phyloP scores from a whole-genome alignment of 2,888 invertebrate genomes.

The Drosophila paranaensis region DNA sequence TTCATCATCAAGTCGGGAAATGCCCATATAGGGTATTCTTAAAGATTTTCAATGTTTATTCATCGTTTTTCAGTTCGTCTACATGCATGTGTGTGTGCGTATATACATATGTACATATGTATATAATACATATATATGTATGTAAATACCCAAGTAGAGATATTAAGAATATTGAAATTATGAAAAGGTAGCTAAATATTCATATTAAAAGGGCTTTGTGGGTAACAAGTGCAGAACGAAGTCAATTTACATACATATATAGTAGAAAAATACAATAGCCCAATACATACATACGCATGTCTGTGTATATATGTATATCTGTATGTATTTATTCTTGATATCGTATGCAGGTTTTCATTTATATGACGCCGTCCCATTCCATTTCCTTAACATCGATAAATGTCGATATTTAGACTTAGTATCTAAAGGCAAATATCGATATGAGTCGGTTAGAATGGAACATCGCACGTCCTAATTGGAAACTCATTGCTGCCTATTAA shows the following conservation, averaged over 20 bases:
- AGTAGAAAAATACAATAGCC: neutral
- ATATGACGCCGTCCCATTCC: neutral
- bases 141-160: neutral
- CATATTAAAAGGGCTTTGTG: neutral
- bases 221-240: neutral
- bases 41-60: constrained; percentile 1
- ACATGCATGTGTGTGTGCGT: neutral
- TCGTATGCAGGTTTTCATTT: constrained; percentile 4
- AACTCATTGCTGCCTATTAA: too few species aligned
- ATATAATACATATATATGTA: too few species aligned
- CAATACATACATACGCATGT: neutral
- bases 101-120: neutral
- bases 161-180: neutral
- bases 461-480: neutral
- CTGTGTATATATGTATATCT: too few species aligned
- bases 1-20: neutral
- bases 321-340: constrained; percentile 3
- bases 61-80: neutral
- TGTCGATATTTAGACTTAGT: neutral
- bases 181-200: neutral
- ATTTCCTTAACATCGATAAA: constrained; percentile 5
- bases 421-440: neutral
- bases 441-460: neutral
- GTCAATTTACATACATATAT: neutral
- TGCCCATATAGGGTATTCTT: constrained; percentile 9